Conservation (phyloP, 2,113 vertebrate species). For the Prunella fulvescens region DNA sequence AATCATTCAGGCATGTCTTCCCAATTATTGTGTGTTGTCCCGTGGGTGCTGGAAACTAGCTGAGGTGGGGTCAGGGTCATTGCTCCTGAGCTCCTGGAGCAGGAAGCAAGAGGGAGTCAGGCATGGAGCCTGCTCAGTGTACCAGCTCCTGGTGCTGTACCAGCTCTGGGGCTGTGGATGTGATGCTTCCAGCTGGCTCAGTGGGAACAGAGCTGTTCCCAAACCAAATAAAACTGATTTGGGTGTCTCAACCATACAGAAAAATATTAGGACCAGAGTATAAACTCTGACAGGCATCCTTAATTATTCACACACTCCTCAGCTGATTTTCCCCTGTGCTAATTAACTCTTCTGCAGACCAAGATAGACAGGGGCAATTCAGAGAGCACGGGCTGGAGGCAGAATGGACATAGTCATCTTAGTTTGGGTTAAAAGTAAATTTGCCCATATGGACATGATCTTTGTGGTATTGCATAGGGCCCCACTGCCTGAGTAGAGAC, state of each 20-base stretch:
- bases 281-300: background rate
- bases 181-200: background rate
- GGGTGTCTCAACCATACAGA: background rate
- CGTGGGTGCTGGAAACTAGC: background rate
- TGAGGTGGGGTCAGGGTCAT: background rate
- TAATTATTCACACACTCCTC: background rate
- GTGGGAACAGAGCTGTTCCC: background rate
- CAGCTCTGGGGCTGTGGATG: accelerated
- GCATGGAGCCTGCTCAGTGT: background rate
- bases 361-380: background rate
- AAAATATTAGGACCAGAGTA: background rate
- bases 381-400: background rate
- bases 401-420: background rate
- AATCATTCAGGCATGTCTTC: background rate
- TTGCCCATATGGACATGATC: background rate
- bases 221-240: background rate
- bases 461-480: background rate
- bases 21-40: background rate
- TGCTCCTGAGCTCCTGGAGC: background rate
- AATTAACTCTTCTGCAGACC: background rate
- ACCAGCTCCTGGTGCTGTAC: background rate
- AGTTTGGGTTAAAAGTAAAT: background rate
- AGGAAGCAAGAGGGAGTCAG: background rate
- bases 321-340: background rate
- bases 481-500: background rate